These are phyloP conservation scores for Aphelocoma californica DNA, from an alignment of 2,797 vertebrate genomes.

Conservation along the genomic window DNA sequence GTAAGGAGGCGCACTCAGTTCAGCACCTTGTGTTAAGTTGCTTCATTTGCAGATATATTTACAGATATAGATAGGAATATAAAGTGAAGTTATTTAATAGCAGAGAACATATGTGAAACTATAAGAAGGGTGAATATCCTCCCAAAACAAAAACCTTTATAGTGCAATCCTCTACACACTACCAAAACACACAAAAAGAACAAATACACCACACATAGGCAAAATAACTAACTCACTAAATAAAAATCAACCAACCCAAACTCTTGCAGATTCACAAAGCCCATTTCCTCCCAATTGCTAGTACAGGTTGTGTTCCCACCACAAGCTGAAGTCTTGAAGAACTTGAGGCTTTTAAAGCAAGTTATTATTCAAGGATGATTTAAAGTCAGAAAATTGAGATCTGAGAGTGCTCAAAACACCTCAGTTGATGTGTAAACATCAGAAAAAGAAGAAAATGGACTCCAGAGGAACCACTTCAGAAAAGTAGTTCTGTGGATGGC, in stretches of 20 bases:
- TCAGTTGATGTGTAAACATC: slow-evolving; percentile 18
- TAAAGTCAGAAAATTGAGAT: slow-evolving; percentile 5
- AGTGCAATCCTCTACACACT: not conserved
- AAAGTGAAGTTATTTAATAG: not conserved
- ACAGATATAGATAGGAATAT: not conserved
- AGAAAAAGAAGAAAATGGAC: slow-evolving; percentile 11
- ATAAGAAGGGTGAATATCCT: not conserved
- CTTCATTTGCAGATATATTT: not conserved
- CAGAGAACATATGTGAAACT: not conserved
- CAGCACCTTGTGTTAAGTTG: not conserved
- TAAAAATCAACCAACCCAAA: not conserved
- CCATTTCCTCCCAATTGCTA: not conserved
- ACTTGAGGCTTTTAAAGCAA: not conserved
- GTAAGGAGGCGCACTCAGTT: not conserved
- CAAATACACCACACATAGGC: not conserved
- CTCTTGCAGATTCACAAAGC: not conserved
- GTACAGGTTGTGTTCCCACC: not conserved
- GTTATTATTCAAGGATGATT: not conserved
- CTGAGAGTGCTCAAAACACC: slow-evolving; percentile 12
- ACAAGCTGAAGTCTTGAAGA: not conserved
- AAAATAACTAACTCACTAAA: not conserved
- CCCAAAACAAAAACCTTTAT: not conserved
- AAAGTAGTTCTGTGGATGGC: not conserved
- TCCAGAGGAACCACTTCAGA: slow-evolving; percentile 15
- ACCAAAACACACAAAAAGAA: not conserved